Evolutionary conservation across 2,888 invertebrate genomes (phyloP).

Genomic region (Schrankia costaestrigalis): DNA sequence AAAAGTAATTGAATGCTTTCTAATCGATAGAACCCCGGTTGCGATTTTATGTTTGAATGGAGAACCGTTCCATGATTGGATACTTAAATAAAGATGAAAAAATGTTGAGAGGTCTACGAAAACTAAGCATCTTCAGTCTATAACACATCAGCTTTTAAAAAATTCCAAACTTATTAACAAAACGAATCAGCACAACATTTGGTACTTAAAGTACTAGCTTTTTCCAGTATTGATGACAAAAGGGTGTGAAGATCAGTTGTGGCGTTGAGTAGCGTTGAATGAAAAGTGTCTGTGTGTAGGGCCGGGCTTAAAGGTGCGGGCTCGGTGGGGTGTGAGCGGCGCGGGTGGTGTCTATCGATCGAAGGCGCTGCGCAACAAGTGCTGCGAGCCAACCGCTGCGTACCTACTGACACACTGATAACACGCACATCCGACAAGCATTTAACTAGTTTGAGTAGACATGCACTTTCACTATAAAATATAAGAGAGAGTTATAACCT

Average conservation of each 20-base stretch:
- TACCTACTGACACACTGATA: constrained; percentile 1
- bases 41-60: not conserved
- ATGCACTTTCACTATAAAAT: too few species aligned
- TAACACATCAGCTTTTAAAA: too few species aligned
- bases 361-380: constrained; percentile 71
- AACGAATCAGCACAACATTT: constrained; percentile 4
- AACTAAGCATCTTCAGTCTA: too few species aligned
- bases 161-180: too few species aligned
- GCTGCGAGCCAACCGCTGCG: constrained; percentile 31
- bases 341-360: constrained; percentile 56
- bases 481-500: too few species aligned
- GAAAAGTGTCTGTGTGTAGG: constrained; percentile 34
- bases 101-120: too few species aligned
- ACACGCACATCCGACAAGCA: too few species aligned
- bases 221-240: constrained; percentile 30
- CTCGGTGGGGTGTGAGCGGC: constrained; percentile 33
- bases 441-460: too few species aligned
- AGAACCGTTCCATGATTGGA: not conserved
- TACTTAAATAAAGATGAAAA: not conserved
- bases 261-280: constrained; percentile 34
- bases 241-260: constrained; percentile 21
- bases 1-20: too few species aligned
- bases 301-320: constrained; percentile 8
- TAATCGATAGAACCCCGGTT: too few species aligned
- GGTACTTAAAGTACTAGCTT: too few species aligned